Base-by-base conservation (phyloP, 2,888 invertebrate genomes). In the Eilema griseolum region DNA sequence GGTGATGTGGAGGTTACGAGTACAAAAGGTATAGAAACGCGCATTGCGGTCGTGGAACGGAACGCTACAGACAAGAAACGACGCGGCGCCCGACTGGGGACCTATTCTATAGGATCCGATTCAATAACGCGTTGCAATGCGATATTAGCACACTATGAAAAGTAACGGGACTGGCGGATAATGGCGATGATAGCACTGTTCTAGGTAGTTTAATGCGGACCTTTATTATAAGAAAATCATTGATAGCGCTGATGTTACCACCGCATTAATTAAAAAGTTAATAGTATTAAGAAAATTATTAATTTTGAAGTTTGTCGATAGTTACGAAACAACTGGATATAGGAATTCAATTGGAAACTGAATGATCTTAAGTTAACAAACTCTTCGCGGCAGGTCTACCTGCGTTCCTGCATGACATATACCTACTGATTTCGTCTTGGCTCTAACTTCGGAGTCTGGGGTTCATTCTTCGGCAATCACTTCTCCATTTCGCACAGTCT, bases 1-100 rank as follows among this genome's bases (percentile, higher is more conserved):
- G 88, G 90, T 89, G 88, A 89, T 87, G 88, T 86, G 85, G 91
- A 92, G 92, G 92, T 91, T 92, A 92, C 85, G 87, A 89, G 90
- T 86, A 91, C 89, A 92, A 92, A 91, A 89, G 90, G 86, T 87
- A 89, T 86, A 87, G 85, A 88, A 85, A 86, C 84, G 83, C 85
- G 75, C 85, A 89, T 89, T 89, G 91, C 91, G 92, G 92, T 88
- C 92, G 89, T 76, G 84, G 86, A 90, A 91, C 91, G 90, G 91
- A 90, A 88, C 89, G 90, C 88, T 80, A 80, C 88, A 85, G 88
- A 85, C 86, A 86, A 84, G 82, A 86, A 85, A 85, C 83, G 14
- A 12, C 37, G 26, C 26, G n/a, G 20, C 86, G 86, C 83, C 80
- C 82, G 78, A 75, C 72, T 67, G 79, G 84, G 89, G 83, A 74